Evolutionary conservation across 2,113 vertebrate genomes (phyloP).

Genomic region (Hystrix brachyura): DNA sequence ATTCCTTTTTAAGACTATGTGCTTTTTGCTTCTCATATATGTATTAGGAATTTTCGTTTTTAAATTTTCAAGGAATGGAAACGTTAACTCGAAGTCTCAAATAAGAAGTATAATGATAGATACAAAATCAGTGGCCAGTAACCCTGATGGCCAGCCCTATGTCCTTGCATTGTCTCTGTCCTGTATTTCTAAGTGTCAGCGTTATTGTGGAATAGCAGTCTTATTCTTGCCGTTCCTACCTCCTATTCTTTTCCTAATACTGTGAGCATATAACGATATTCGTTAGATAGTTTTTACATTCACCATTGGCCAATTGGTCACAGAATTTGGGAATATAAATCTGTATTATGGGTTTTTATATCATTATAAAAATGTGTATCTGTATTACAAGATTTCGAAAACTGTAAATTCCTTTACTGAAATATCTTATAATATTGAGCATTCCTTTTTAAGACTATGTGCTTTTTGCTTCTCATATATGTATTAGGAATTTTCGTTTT

Average conservation of each 20-base stretch:
- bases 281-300: not conserved
- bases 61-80: not conserved
- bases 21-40: not conserved
- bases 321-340: not conserved
- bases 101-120: not conserved
- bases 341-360: not conserved
- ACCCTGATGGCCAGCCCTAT: rapidly evolving
- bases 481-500: not conserved
- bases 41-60: not conserved
- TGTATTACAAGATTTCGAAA: not conserved
- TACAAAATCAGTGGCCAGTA: not conserved
- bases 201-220: not conserved
- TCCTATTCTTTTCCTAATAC: not conserved
- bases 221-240: not conserved
- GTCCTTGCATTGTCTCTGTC: not conserved
- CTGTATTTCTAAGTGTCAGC: not conserved
- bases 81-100: not conserved
- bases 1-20: not conserved
- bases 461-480: not conserved
- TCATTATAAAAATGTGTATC: not conserved
- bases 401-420: not conserved
- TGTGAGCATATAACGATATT: not conserved
- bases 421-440: not conserved
- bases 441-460: not conserved
- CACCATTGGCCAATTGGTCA: not conserved